These are phyloP conservation scores for Malaclemys terrapin DNA, from an alignment of 2,113 vertebrate genomes.

Conservation along the genomic window DNA sequence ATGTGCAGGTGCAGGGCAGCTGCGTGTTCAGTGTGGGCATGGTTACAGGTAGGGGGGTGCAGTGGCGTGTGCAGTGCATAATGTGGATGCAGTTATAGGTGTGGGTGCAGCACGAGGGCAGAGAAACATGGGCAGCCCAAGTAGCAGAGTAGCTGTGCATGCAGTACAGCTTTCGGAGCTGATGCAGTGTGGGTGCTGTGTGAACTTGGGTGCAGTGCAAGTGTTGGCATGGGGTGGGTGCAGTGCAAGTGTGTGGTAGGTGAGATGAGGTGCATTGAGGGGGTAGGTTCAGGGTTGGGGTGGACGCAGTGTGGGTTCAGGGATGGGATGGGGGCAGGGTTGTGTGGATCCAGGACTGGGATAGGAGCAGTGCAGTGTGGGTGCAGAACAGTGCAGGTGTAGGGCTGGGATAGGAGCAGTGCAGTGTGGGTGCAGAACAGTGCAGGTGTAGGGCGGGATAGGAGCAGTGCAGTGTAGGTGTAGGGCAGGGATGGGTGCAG, in stretches of 20 bases:
- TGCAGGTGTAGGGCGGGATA: not conserved
- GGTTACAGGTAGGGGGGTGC: not conserved
- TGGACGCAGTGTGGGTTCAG: not conserved
- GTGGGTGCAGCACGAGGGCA: not conserved
- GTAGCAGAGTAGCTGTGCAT: too few species aligned
- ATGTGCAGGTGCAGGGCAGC: not conserved
- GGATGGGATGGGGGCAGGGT: not conserved
- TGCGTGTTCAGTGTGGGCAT: not conserved
- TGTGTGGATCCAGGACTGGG: not conserved
- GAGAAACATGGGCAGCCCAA: not conserved
- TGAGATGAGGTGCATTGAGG: not conserved
- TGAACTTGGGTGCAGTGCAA: not conserved
- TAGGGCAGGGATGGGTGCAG: not conserved
- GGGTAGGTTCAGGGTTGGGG: not conserved
- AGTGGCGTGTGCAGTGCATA: not conserved
- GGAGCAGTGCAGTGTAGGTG: not conserved
- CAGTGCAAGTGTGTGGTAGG: not conserved
- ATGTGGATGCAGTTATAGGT: not conserved
- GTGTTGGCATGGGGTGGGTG: not conserved
- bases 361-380: not conserved
- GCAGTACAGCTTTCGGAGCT: too few species aligned
- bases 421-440: not conserved
- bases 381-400: not conserved
- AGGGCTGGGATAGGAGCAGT: not conserved
- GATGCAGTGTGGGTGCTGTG: too few species aligned